Evolutionary conservation across 1,140 invertebrate genomes (phyloP).

Genomic region (Episyrphus balteatus): DNA sequence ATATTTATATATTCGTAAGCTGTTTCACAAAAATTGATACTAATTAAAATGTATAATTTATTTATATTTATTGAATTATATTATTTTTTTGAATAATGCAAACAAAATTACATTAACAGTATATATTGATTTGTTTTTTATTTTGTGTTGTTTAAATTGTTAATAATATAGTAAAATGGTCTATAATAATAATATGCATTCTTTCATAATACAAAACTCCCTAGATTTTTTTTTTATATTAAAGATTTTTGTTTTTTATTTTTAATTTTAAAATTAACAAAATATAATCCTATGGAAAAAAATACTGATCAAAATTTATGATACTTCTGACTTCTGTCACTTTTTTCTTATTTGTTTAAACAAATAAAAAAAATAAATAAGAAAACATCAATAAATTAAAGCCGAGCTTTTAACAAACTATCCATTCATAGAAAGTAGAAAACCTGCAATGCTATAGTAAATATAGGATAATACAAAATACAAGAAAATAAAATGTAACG

Average conservation of each 20-base stretch:
- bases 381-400: too few relatives aligned
- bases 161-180: not conserved
- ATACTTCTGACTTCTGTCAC: too few relatives aligned
- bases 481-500: not conserved
- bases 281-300: too few relatives aligned
- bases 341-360: too few relatives aligned
- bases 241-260: too few relatives aligned
- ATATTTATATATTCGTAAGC: too few relatives aligned
- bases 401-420: too few relatives aligned
- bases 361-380: too few relatives aligned
- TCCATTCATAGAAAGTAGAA: too few relatives aligned
- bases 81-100: not conserved
- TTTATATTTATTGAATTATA: not conserved
- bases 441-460: too few relatives aligned
- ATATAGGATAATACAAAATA: slow-evolving; percentile 1
- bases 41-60: not conserved
- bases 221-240: not conserved
- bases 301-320: too few relatives aligned
- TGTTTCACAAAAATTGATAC: not conserved
- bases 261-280: too few relatives aligned
- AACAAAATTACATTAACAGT: not conserved
- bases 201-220: not conserved
- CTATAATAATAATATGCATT: not conserved
- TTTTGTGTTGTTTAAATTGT: not conserved
- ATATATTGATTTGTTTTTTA: not conserved